Conservation (phyloP, 2,113 vertebrate genomes). For the Pterocles orientalis region DNA sequence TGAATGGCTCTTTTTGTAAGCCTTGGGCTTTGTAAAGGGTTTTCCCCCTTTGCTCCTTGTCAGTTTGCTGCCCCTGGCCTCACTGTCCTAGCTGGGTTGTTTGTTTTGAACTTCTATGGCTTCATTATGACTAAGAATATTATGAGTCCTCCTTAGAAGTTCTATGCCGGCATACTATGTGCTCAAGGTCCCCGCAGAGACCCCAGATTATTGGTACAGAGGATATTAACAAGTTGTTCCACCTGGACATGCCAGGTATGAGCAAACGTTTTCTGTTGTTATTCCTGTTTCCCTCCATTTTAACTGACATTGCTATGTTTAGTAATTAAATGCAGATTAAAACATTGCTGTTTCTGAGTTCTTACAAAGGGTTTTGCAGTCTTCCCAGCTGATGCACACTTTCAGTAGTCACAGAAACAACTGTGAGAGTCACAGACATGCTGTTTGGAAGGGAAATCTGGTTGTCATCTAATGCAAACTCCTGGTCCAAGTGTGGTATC, state of each 20-base stretch:
- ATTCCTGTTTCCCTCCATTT: background rate
- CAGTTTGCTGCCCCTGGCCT: background rate
- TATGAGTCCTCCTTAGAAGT: background rate
- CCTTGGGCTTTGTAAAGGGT: background rate
- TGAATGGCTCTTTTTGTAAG: background rate
- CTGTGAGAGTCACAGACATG: background rate
- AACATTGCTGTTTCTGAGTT: background rate
- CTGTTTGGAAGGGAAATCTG: background rate
- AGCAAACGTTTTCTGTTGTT: background rate
- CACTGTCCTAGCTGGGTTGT: background rate
- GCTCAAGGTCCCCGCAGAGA: background rate
- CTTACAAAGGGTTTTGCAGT: background rate
- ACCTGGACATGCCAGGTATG: fast-evolving
- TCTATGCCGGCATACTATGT: background rate
- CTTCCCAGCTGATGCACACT: background rate
- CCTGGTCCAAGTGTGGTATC: background rate
- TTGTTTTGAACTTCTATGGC: background rate
- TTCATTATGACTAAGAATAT: background rate
- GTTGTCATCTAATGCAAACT: background rate
- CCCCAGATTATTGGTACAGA: background rate
- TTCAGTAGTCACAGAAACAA: background rate
- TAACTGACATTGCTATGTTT: background rate
- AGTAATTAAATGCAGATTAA: background rate
- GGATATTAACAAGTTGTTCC: background rate
- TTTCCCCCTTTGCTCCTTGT: background rate